Evolutionary conservation across 2,888 invertebrate genomes (phyloP).

Genomic region (Netelia virgata): DNA sequence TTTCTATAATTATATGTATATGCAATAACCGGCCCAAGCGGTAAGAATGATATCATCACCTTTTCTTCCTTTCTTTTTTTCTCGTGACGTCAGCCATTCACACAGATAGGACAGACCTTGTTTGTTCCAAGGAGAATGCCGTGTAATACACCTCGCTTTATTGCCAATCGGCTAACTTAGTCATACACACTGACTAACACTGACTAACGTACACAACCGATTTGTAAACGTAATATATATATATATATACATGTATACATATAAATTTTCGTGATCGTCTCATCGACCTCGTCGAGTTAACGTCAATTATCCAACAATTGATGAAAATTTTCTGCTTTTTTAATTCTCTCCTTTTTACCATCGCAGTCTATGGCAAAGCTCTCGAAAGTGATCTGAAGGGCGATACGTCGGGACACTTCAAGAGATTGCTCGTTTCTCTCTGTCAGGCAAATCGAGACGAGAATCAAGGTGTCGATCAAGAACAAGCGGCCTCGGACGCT

Average conservation of each 20-base stretch:
- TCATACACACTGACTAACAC: constrained; percentile 15
- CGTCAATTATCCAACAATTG: constrained; percentile 53
- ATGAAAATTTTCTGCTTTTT: constrained; percentile 9
- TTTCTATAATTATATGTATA: constrained; percentile 75
- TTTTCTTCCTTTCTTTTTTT: constrained; percentile 70
- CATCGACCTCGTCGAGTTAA: constrained; percentile 38
- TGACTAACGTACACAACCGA: constrained; percentile 13
- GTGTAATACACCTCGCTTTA: constrained; percentile 41
- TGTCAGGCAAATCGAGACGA: constrained; percentile 96
- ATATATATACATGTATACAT: not conserved
- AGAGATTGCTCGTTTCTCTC: constrained; percentile 94
- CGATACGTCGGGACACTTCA: constrained; percentile 98
- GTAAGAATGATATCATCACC: constrained; percentile 75
- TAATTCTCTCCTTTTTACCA: constrained; percentile 40
- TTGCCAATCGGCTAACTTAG: constrained; percentile 52
- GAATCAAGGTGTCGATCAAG: constrained; percentile 93
- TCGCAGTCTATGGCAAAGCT: constrained; percentile 91
- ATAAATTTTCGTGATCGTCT: constrained; percentile 17
- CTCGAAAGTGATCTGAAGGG: constrained; percentile 95
- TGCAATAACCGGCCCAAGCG: constrained; percentile 35
- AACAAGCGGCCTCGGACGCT: constrained; percentile 93
- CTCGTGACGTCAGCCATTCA: constrained; percentile 62
- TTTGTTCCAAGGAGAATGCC: constrained; percentile 18
- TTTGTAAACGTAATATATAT: not conserved
- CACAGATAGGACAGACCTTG: constrained; percentile 22